These are phyloP conservation scores for Opisthocomus hoazin DNA, from an alignment of 2,113 vertebrate genomes.

Conservation along the genomic window DNA sequence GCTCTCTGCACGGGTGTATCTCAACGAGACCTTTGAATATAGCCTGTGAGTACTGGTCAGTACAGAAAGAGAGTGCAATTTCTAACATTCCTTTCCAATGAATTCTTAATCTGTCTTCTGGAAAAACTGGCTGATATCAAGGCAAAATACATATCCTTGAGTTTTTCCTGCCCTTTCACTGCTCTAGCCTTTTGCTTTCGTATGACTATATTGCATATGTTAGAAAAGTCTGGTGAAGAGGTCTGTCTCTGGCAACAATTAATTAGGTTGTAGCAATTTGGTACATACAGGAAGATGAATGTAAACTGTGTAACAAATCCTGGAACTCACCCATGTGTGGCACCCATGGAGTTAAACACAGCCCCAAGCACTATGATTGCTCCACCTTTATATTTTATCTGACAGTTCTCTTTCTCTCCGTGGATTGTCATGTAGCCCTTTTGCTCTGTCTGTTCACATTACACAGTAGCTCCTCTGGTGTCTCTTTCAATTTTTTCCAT, in stretches of 20 bases:
- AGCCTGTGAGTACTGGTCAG: neutral
- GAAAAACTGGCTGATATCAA: neutral
- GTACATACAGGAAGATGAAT: neutral
- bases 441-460: constrained; percentile 64
- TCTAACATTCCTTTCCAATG: neutral
- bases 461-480: constrained; percentile 34
- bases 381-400: constrained; percentile 44
- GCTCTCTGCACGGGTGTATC: neutral
- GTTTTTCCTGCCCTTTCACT: neutral
- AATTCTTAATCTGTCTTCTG: neutral
- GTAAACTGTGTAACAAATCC: neutral
- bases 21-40: neutral
- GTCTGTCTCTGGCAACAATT: neutral
- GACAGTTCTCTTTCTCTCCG: constrained; percentile 39
- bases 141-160: neutral
- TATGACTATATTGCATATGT: neutral
- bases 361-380: neutral
- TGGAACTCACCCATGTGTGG: neutral
- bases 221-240: neutral
- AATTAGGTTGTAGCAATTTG: neutral
- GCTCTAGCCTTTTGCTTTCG: neutral
- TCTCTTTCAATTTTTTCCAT: constrained; percentile 46
- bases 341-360: constrained; percentile 4
- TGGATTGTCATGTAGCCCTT: constrained; percentile 50
- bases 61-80: neutral